Evolutionary conservation across 2,888 invertebrate species (phyloP).

Genomic region (Phengaris arion): DNA sequence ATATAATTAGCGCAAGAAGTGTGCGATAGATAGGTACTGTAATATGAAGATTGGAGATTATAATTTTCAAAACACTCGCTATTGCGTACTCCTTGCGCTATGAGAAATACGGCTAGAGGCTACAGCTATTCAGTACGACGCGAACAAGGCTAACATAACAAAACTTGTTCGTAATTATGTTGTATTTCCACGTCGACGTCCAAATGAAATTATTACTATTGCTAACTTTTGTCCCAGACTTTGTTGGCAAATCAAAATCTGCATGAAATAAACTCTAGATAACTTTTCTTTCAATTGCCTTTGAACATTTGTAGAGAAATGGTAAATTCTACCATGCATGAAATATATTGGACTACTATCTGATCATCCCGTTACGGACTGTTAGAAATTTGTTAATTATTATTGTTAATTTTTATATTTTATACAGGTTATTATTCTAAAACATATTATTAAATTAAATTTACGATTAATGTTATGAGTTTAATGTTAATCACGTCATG

Average conservation of each 20-base stretch:
- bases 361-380: too few species aligned
- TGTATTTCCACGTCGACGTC: slow-evolving; percentile 27
- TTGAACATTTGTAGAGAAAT: too few species aligned
- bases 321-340: too few species aligned
- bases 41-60: background rate
- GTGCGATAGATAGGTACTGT: background rate
- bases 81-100: background rate
- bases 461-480: too few species aligned
- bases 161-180: slow-evolving; percentile 35
- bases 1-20: background rate
- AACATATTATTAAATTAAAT: too few species aligned
- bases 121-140: slow-evolving; percentile 38
- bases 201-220: slow-evolving; percentile 22
- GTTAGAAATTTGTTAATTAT: too few species aligned
- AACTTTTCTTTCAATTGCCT: too few species aligned
- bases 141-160: slow-evolving; percentile 39
- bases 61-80: slow-evolving; percentile 9
- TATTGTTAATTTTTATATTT: too few species aligned
- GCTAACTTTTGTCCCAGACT: background rate
- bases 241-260: background rate
- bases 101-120: slow-evolving; percentile 6
- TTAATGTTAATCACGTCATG: too few species aligned
- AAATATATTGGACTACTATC: too few species aligned
- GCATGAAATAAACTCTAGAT: too few species aligned
- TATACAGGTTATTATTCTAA: too few species aligned